These are phyloP conservation scores for Callitettix versicolor DNA, from an alignment of 1,140 invertebrate genomes.

Conservation along the genomic window DNA sequence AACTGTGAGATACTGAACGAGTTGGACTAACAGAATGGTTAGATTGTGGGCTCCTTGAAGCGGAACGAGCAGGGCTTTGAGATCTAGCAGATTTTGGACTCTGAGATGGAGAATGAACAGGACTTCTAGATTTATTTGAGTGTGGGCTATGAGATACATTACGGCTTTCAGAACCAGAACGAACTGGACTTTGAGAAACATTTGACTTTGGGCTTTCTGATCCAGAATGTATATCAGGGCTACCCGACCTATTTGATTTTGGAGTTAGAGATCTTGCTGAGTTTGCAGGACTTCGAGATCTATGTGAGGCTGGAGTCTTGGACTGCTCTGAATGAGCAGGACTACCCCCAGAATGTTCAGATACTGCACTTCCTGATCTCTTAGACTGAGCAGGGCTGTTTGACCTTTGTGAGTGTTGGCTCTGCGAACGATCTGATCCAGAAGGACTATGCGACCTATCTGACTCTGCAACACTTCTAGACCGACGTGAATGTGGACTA, in stretches of 20 bases:
- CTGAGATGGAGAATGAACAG: slow-evolving; percentile 25
- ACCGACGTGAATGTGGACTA: slow-evolving; percentile 9
- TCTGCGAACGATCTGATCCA: slow-evolving; percentile 4
- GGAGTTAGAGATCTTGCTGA: slow-evolving; percentile 15
- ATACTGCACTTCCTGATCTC: background rate
- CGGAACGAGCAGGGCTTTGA: slow-evolving; percentile 25
- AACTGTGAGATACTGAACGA: slow-evolving; percentile 27
- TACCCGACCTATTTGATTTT: slow-evolving; percentile 14
- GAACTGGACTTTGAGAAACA: slow-evolving; percentile 6
- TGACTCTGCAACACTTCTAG: slow-evolving; percentile 5
- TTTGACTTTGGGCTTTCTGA: slow-evolving; percentile 3
- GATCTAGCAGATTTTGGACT: slow-evolving; percentile 30
- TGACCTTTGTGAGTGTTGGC: background rate
- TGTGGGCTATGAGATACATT: slow-evolving; percentile 20
- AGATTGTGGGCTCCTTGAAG: slow-evolving; percentile 29
- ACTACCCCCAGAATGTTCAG: background rate
- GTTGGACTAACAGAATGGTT: slow-evolving; percentile 18
- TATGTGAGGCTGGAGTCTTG: slow-evolving; percentile 13
- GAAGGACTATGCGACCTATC: slow-evolving; percentile 5
- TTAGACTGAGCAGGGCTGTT: background rate
- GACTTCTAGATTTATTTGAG: slow-evolving; percentile 21
- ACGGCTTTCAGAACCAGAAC: slow-evolving; percentile 12
- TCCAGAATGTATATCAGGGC: slow-evolving; percentile 2
- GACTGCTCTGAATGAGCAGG: slow-evolving; percentile 15
- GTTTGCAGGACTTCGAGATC: slow-evolving; percentile 34